phyloP scores from a whole-genome alignment of 2,888 invertebrate genomes.

The Ctenicera cuprea region DNA sequence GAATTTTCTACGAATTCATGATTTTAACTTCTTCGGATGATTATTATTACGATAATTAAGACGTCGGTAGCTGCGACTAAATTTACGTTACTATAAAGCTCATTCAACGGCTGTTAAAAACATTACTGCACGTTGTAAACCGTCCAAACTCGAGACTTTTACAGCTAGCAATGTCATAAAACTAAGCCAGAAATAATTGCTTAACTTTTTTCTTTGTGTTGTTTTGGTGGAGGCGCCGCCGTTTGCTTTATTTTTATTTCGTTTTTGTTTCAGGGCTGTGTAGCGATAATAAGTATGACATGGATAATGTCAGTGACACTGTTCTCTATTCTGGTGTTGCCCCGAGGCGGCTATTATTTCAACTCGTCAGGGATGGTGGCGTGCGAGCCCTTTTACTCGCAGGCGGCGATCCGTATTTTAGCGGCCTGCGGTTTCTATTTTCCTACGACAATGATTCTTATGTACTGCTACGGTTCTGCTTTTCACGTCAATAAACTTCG shows the following conservation, averaged over 20 bases:
- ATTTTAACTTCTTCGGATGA: too few relatives aligned
- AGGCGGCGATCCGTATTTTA: constrained; percentile 82
- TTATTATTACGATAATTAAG: too few relatives aligned
- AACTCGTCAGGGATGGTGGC: constrained; percentile 90
- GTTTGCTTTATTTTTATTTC: constrained; percentile 10
- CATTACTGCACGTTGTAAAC: constrained; percentile 39
- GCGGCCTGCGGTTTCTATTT: constrained; percentile 93
- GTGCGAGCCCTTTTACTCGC: constrained; percentile 91
- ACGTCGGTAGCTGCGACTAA: too few relatives aligned
- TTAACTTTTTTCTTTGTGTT: constrained; percentile 8
- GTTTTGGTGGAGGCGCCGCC: constrained; percentile 20
- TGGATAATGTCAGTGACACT: constrained; percentile 90
- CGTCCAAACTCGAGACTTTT: constrained; percentile 34
- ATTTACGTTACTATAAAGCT: not conserved
- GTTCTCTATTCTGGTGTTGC: constrained; percentile 88
- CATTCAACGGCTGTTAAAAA: constrained; percentile 15
- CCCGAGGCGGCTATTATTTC: constrained; percentile 91
- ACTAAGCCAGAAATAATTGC: constrained; percentile 29
- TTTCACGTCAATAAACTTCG: constrained; percentile 91
- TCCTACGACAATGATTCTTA: constrained; percentile 92
- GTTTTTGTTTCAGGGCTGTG: constrained; percentile 83
- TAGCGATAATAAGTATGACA: constrained; percentile 88
- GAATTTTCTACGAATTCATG: too few relatives aligned
- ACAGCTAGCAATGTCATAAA: constrained; percentile 31
- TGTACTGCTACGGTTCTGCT: constrained; percentile 94